These are phyloP conservation scores for Rynchops niger DNA, from an alignment of 2,113 vertebrate species.

Conservation along the genomic window DNA sequence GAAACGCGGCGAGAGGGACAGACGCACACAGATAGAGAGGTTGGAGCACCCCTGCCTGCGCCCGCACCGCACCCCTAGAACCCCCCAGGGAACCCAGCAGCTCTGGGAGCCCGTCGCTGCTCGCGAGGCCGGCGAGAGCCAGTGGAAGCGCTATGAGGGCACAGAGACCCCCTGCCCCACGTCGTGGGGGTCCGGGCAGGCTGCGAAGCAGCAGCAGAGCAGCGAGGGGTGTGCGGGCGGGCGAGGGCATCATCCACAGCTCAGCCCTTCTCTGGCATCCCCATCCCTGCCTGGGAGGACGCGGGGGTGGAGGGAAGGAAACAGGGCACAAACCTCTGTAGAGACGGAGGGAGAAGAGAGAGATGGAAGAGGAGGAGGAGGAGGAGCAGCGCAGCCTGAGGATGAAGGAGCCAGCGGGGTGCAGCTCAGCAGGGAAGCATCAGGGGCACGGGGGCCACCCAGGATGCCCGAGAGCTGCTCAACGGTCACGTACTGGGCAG, in stretches of 20 bases:
- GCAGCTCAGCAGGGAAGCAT: conserved; percentile 47
- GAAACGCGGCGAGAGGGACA: neutral
- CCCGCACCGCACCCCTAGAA: neutral
- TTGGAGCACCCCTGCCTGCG: neutral
- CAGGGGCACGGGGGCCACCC: conserved; percentile 72
- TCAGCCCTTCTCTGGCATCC: neutral
- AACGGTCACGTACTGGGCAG: conserved; percentile 87
- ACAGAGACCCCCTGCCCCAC: neutral
- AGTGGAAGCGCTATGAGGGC: fast-evolving
- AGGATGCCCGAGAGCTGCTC: conserved; percentile 88
- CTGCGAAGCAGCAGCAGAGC: neutral
- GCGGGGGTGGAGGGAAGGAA: neutral
- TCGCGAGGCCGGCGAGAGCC: fast-evolving
- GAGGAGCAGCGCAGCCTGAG: conserved; percentile 62
- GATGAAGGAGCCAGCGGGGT: conserved; percentile 62
- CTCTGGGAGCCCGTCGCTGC: neutral
- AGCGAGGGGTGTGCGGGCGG: fast-evolving
- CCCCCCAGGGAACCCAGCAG: neutral
- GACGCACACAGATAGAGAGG: neutral
- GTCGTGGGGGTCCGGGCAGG: fast-evolving
- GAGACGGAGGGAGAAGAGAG: conserved; percentile 73
- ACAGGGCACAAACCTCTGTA: conserved; percentile 80
- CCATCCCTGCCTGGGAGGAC: neutral
- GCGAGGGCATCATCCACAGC: neutral
- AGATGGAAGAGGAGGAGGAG: conserved; percentile 68